A percentile compares a stretch with the other conserved stretches of the same genome.
These are phyloP conservation scores for Hecatera dysodea DNA, from an alignment of 2,888 invertebrate species.

Conservation along the genomic window DNA sequence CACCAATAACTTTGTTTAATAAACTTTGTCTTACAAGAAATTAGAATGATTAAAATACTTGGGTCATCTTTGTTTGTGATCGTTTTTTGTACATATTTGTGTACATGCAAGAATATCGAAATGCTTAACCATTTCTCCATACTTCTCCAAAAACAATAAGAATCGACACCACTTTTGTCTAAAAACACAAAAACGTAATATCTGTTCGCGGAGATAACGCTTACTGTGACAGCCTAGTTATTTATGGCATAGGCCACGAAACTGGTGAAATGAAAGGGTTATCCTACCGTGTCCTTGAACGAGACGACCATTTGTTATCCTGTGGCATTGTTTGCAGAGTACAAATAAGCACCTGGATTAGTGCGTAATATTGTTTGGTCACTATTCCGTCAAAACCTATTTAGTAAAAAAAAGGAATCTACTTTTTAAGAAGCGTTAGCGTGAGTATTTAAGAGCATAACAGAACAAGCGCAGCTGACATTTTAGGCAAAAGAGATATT, in stretches of 20 bases:
- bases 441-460: too few species aligned
- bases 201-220: constrained; percentile 29
- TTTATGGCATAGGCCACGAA: constrained; percentile 35
- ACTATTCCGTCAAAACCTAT: too few species aligned
- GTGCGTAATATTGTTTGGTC: background rate
- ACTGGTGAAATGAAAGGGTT: constrained; percentile 21
- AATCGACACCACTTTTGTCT: constrained; percentile 1
- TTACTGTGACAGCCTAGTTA: constrained; percentile 43
- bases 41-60: background rate
- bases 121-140: background rate
- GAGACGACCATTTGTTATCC: constrained; percentile 37
- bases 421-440: too few species aligned
- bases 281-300: constrained; percentile 26
- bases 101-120: background rate
- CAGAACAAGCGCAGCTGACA: too few species aligned
- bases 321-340: background rate
- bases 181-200: constrained; percentile 14
- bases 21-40: background rate
- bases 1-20: too few species aligned
- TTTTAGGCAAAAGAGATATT: too few species aligned
- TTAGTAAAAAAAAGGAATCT: too few species aligned
- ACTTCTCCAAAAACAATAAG: background rate
- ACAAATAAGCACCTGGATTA: background rate
- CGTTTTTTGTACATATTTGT: background rate
- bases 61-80: background rate